Conservation (phyloP, 2,888 invertebrate genomes). For the Hirtodrosophila duncani region DNA sequence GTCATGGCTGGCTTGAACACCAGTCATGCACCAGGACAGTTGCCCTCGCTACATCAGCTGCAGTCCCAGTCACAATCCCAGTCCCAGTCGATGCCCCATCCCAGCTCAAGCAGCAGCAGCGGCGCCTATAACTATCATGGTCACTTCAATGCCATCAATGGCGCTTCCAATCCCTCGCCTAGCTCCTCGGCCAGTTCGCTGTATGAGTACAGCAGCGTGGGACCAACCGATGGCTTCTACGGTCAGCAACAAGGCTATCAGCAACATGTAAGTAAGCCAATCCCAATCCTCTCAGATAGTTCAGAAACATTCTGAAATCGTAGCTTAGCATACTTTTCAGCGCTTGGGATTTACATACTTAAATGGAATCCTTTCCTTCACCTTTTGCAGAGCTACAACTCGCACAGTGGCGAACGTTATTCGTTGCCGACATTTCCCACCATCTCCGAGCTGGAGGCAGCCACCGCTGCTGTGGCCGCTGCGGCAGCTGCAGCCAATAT, state of each 20-base stretch:
- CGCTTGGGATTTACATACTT: no score
- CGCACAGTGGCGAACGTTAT: conserved; percentile 81
- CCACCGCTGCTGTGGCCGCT: conserved; percentile 74
- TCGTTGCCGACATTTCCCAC: conserved; percentile 85
- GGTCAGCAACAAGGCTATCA: conserved; percentile 58
- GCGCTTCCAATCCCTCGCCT: conserved; percentile 64
- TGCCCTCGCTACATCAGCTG: conserved; percentile 47
- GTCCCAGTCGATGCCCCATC: conserved; percentile 29
- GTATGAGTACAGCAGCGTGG: conserved; percentile 76
- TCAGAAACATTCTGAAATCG: no score
- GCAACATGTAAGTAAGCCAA: conserved; percentile 75
- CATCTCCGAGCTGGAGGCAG: conserved; percentile 83
- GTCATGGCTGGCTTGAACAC: conserved; percentile 47
- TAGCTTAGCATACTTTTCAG: no score
- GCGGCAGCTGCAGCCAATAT: conserved; percentile 26
- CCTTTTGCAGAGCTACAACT: conserved; percentile 67
- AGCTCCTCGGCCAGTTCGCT: conserved; percentile 70
- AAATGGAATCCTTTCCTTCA: no score
- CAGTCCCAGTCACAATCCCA: conserved; percentile 41
- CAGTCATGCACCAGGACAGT: conserved; percentile 41
- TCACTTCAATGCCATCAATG: conserved; percentile 78
- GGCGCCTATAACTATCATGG: conserved; percentile 72
- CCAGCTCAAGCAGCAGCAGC: conserved; percentile 49
- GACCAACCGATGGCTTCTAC: conserved; percentile 58
- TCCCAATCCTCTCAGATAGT: no score